Evolutionary conservation across 2,797 vertebrate species (phyloP), one percentile per base, ranked within the genome.

Genomic region (Phoebastria nigripes): DNA sequence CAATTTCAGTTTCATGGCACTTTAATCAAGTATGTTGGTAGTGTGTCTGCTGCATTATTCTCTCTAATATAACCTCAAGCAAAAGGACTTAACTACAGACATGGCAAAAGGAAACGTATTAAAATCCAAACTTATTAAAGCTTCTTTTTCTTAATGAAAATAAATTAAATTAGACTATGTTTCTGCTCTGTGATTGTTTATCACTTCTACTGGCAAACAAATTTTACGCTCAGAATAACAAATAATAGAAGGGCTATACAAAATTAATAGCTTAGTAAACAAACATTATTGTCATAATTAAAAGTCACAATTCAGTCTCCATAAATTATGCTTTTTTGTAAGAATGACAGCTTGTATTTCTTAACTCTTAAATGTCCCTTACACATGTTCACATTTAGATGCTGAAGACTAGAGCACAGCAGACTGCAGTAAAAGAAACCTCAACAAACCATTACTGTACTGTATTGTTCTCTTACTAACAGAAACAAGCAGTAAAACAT

Each of bases 241-340:
- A 87, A 78, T 78, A 95, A 91, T 93, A 91, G 29, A 96, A 94
- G 51, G 33, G 5, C 7, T 89, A 73, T 85, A 72, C 31, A 96
- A 96, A 97, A 96, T 89, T 78, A 93, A 87, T 87, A 46, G 37
- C 33, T 94, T 62, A 79, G 12, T 61, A 82, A 96, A 92, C 51
- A 73, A 51, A 80, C 15, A 81, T 73, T 95, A 52, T 81, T 82
- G 37, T 55, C 49, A 35, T 73, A 94, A 91, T 91, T 96, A 80
- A 94, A 94, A 96, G 71, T 52, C 66, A 73, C 42, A 72, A 94
- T 86, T 93, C 37, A 87, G 3, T 87, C n/a, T 93, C 70, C 65
- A 95, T 54, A 87, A 89, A 95, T 70, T 87, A 24, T 9, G 18
- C 8, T 71, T 87, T 86, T 73, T 63, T 58, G 79, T 83, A 92